phyloP scores from a whole-genome alignment of 2,888 invertebrate species.

The Ophioninae sp. region DNA sequence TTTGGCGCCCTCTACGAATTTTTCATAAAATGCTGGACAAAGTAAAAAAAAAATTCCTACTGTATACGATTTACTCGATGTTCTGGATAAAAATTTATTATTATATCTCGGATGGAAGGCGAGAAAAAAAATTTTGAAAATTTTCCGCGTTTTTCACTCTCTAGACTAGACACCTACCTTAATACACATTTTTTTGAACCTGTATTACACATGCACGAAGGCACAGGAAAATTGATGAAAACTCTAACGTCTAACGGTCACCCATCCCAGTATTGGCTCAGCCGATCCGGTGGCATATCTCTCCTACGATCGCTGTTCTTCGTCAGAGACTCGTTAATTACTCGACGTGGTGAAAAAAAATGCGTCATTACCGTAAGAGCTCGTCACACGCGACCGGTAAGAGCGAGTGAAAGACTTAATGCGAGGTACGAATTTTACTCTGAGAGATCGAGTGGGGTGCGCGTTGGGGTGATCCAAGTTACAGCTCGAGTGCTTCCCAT shows the following conservation, averaged over 20 bases:
- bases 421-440: constrained; percentile 4
- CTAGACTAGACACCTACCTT: too few species aligned
- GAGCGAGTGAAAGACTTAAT: constrained; percentile 2
- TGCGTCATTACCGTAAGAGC: constrained; percentile 38
- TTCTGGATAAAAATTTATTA: too few species aligned
- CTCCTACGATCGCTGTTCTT: background rate
- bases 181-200: too few species aligned
- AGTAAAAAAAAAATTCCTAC: too few species aligned
- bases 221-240: background rate
- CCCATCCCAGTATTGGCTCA: background rate
- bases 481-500: constrained; percentile 77
- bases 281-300: background rate
- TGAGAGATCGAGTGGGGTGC: constrained; percentile 13
- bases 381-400: background rate
- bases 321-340: constrained; percentile 48
- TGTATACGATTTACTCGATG: too few species aligned
- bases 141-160: too few species aligned
- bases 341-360: constrained; percentile 37
- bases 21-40: too few species aligned
- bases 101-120: too few species aligned
- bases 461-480: constrained; percentile 52
- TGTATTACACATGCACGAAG: too few species aligned
- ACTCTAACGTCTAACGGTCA: background rate
- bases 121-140: too few species aligned
- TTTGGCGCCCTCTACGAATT: too few species aligned